Base-by-base conservation (phyloP, 2,888 invertebrate species). In the Ectemnius cavifrons region DNA sequence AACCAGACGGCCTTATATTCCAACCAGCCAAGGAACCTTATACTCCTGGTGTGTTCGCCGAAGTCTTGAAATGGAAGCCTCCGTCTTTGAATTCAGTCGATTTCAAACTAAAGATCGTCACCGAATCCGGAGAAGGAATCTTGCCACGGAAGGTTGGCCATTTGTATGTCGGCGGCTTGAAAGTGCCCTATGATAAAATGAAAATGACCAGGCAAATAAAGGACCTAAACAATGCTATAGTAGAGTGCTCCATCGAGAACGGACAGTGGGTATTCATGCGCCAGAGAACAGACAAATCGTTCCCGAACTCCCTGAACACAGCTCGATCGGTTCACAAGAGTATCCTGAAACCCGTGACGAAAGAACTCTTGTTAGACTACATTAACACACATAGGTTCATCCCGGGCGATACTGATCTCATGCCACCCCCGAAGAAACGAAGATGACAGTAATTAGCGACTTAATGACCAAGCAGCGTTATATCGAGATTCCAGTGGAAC, bases 41-140 rank as follows among this genome's bases (percentile, higher is more conserved):
- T 89, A 92, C 93, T 14, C 92, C 96, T 6, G 99, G 99, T 0
- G 93, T 94, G 5, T 98, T 97, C 86, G 92, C 93, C 47, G 94
- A 95, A 59, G 97, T 99, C 1, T 92, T 99, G 16, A 99, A 99
- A 91, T 99, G 99, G 99, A 99, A 99, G 89, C 99, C 99, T 0
- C 92, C 95, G 2, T 94, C 95, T 72, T 94, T 97, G 92, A 99
- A 99, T 92, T 98, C 99, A 4, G 96, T 99, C 0, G 99, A 99
- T 92, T 99, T 99, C 91, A 94, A 94, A 86, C 92, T 99, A 73
- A 95, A 96, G 91, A 96, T 99, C 67, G 93, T 93, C 1, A 94
- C 92, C 2, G 95, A 96, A 89, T 92, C 92, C 14, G 95, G 96
- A 4, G 88, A 91, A 73, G 97, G 97, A 18, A 93, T 96, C 77